These are phyloP conservation scores for Heliconius congener DNA, from an alignment of 1,140 invertebrate species.

Conservation along the genomic window DNA sequence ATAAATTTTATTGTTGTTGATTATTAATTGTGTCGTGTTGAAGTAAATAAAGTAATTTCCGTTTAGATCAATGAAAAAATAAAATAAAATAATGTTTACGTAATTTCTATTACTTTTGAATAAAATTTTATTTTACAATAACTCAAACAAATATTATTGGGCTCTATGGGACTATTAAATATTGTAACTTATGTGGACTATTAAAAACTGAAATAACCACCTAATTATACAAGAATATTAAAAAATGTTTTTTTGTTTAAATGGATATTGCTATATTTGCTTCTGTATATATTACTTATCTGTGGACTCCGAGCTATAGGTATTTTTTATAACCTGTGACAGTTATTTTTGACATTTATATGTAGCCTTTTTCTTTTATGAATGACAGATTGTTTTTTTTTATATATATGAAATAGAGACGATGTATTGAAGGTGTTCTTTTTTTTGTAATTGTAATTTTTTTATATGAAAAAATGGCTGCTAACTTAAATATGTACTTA, in stretches of 20 bases:
- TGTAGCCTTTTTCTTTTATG: conserved; percentile 5
- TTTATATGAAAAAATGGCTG: conserved; percentile 49
- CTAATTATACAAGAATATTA: too few species aligned
- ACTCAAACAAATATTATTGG: too few species aligned
- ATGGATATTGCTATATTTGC: too few species aligned
- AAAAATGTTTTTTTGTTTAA: too few species aligned
- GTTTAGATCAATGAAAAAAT: too few species aligned
- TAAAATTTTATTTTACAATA: too few species aligned
- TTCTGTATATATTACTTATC: neutral
- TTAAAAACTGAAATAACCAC: too few species aligned
- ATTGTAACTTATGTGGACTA: too few species aligned
- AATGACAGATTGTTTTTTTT: conserved; percentile 9
- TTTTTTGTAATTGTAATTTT: conserved; percentile 19
- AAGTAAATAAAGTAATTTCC: too few species aligned
- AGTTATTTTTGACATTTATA: neutral
- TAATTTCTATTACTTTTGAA: too few species aligned
- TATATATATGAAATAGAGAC: neutral
- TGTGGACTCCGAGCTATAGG: neutral
- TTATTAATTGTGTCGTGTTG: neutral
- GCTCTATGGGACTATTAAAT: too few species aligned
- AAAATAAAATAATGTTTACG: too few species aligned
- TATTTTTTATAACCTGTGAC: conserved; percentile 2
- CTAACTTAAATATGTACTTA: conserved; percentile 76
- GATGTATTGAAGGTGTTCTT: neutral
- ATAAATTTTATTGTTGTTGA: conserved; percentile 44